phyloP scores from a whole-genome alignment of 2,888 invertebrate species.

The Andrena fulva region DNA sequence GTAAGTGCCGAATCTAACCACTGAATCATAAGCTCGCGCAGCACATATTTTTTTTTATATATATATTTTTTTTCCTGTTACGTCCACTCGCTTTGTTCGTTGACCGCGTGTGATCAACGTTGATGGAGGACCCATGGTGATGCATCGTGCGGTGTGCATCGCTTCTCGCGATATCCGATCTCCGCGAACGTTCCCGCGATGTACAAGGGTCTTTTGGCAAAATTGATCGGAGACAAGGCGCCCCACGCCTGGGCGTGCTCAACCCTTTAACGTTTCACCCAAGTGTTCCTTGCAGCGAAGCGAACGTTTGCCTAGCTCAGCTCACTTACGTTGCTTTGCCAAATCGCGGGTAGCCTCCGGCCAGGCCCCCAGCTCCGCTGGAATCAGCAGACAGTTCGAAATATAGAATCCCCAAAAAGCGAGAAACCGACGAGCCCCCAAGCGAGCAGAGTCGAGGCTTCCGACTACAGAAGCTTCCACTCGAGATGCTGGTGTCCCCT shows the following conservation, averaged over 20 bases:
- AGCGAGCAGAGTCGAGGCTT: slow-evolving; percentile 50
- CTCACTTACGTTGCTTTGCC: not conserved
- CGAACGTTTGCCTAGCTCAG: slow-evolving; percentile 1
- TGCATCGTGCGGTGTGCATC: not conserved
- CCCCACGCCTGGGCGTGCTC: not conserved
- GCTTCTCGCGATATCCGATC: not conserved
- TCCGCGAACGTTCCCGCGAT: not conserved
- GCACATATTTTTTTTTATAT: slow-evolving; percentile 13
- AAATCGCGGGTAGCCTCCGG: slow-evolving; percentile 17
- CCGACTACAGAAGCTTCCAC: slow-evolving; percentile 35
- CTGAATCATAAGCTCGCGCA: slow-evolving; percentile 59
- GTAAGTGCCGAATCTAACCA: slow-evolving; percentile 89
- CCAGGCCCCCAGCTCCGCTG: slow-evolving; percentile 28
- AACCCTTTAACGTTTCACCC: not conserved
- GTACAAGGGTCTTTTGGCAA: not conserved
- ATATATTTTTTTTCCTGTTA: not conserved
- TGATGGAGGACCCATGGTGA: not conserved
- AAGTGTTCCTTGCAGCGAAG: slow-evolving; percentile 17
- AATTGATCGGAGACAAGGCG: not conserved
- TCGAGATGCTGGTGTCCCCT: slow-evolving; percentile 22
- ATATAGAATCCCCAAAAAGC: slow-evolving; percentile 12
- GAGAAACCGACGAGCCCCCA: slow-evolving; percentile 1
- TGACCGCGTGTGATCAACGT: not conserved
- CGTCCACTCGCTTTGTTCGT: not conserved
- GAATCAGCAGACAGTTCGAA: slow-evolving; percentile 28